Evolutionary conservation across 2,797 vertebrate species (phyloP).

Genomic region (Sebastes diaconus): DNA sequence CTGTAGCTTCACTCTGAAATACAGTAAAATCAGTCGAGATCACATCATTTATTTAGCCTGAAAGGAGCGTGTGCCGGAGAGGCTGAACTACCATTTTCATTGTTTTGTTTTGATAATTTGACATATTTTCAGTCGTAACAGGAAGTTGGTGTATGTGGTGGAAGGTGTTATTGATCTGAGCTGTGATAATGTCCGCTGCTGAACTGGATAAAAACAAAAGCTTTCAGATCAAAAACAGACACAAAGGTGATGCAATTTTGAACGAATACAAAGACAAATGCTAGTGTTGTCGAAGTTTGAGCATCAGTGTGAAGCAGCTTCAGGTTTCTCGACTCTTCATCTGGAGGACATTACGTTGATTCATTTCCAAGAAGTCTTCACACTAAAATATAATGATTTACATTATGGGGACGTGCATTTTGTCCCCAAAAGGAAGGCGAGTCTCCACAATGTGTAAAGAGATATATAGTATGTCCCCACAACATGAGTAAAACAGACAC

Average conservation of each 20-base stretch:
- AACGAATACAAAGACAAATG: not conserved
- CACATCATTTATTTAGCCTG: not conserved
- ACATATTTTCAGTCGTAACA: not conserved
- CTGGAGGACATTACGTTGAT: too few species aligned
- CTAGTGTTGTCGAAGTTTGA: not conserved
- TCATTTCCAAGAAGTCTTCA: too few species aligned
- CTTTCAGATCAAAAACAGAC: not conserved
- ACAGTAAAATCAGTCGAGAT: too few species aligned
- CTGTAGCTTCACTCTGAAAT: too few species aligned
- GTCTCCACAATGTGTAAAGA: not conserved
- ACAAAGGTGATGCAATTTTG: not conserved
- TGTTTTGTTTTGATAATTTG: not conserved
- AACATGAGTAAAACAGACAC: not conserved
- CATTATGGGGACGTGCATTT: too few species aligned
- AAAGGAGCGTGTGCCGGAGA: not conserved
- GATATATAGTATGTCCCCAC: not conserved
- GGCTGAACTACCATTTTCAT: not conserved
- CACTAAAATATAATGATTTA: too few species aligned
- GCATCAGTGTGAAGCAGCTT: not conserved
- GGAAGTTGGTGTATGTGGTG: not conserved
- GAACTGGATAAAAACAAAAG: not conserved
- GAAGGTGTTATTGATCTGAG: not conserved
- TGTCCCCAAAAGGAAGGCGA: too few species aligned
- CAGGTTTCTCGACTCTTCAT: not conserved
- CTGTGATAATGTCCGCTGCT: not conserved